Percentiles rank a stretch among this genome's conserved stretches.
These are phyloP conservation scores for Bellardia bayeri DNA, from an alignment of 2,888 invertebrate genomes.

Conservation along the genomic window DNA sequence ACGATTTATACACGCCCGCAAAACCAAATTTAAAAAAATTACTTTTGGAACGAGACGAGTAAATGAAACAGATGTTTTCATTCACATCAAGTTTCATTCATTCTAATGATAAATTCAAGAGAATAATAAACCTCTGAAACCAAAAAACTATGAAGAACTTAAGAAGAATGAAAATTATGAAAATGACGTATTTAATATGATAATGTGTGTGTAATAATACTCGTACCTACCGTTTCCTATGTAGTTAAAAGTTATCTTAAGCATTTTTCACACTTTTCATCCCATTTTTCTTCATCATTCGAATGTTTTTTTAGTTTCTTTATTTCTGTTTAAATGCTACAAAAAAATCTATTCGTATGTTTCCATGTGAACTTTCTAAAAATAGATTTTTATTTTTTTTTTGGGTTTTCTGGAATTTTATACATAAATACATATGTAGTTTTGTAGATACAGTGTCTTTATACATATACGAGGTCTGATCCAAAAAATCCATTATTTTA, in stretches of 20 bases:
- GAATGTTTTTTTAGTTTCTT: background rate
- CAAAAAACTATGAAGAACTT: background rate
- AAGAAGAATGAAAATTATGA: background rate
- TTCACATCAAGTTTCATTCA: constrained; percentile 38
- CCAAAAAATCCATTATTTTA: too few species aligned
- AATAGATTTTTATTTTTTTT: constrained; percentile 28
- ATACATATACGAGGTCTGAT: too few species aligned
- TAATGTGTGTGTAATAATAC: constrained; percentile 3
- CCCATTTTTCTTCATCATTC: constrained; percentile 8
- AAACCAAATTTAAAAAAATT: constrained; percentile 1
- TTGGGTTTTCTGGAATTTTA: background rate
- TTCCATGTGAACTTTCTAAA: constrained; percentile 53
- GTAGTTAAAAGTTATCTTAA: constrained; percentile 8
- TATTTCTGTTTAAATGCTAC: background rate
- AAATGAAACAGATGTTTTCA: constrained; percentile 56
- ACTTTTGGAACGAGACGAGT: constrained; percentile 1
- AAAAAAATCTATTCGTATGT: constrained; percentile 16
- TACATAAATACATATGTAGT: background rate
- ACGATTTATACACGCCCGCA: constrained; percentile 32
- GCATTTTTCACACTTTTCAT: constrained; percentile 53
- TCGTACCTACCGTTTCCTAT: background rate
- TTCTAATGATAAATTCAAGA: background rate
- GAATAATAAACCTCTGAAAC: background rate
- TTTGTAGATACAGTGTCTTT: background rate
- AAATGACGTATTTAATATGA: background rate